phyloP scores from a whole-genome alignment of 1,140 invertebrate genomes.

The Trichoplusia ni region DNA sequence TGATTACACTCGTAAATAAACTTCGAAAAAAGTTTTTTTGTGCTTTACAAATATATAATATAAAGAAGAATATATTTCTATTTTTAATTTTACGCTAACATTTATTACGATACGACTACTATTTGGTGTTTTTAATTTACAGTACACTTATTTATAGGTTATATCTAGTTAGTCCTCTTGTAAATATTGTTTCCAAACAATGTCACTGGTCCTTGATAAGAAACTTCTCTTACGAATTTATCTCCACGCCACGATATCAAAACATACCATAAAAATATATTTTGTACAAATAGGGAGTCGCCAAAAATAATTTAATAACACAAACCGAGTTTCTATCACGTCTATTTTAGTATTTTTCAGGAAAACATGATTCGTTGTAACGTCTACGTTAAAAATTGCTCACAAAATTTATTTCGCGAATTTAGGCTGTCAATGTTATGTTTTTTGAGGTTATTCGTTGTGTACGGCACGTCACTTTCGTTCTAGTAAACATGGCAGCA shows the following conservation, averaged over 20 bases:
- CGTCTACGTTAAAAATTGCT: slow-evolving; percentile 44
- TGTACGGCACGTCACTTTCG: slow-evolving; percentile 73
- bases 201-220: slow-evolving; percentile 6
- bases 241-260: slow-evolving; percentile 30
- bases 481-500: slow-evolving; percentile 79
- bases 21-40: not conserved
- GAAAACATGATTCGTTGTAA: slow-evolving; percentile 63
- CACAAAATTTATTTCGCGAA: slow-evolving; percentile 50
- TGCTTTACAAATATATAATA: not conserved
- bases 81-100: slow-evolving; percentile 22
- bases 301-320: slow-evolving; percentile 28
- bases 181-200: slow-evolving; percentile 24
- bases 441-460: slow-evolving; percentile 77
- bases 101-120: slow-evolving; percentile 27
- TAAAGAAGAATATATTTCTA: not conserved
- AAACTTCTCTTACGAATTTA: slow-evolving; percentile 14
- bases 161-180: slow-evolving; percentile 18
- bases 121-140: slow-evolving; percentile 35
- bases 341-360: slow-evolving; percentile 6
- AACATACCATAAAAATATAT: slow-evolving; percentile 31
- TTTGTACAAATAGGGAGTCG: slow-evolving; percentile 7
- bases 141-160: slow-evolving; percentile 28
- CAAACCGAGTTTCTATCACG: slow-evolving; percentile 9
- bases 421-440: slow-evolving; percentile 52
- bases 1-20: slow-evolving; percentile 8